phyloP scores from a whole-genome alignment of 2,797 vertebrate species.

The Brotula barbata region DNA sequence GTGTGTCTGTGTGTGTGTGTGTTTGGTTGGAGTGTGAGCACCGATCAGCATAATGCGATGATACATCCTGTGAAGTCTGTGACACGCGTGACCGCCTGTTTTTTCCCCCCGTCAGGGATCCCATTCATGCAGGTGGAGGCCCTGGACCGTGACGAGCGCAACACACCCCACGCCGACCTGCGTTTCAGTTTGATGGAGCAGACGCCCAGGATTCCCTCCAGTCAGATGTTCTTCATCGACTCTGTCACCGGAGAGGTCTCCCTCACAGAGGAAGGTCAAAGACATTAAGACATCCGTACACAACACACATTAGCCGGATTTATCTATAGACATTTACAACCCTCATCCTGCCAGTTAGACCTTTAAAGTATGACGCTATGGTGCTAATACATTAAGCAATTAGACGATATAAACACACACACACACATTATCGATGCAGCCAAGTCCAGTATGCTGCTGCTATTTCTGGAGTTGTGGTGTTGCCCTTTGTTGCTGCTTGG shows the following conservation, averaged over 20 bases:
- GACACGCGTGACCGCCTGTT: conserved; percentile 3
- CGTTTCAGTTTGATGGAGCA: conserved; percentile 81
- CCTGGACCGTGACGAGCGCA: conserved; percentile 76
- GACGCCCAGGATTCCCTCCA: conserved; percentile 78
- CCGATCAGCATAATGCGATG: too few species aligned
- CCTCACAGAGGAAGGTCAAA: conserved; percentile 82
- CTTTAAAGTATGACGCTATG: too few species aligned
- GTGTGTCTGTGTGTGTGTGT: too few species aligned
- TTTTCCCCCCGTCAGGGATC: conserved; percentile 61
- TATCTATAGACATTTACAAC: too few species aligned
- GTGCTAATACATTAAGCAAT: neutral
- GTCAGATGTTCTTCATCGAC: conserved; percentile 80
- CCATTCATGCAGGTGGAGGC: conserved; percentile 83
- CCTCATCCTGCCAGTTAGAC: too few species aligned
- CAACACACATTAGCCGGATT: too few species aligned
- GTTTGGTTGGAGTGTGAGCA: too few species aligned
- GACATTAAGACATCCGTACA: too few species aligned
- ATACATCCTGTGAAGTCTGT: too few species aligned
- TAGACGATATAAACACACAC: neutral
- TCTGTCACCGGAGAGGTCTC: conserved; percentile 77
- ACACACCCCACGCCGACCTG: conserved; percentile 82
- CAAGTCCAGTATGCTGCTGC: conserved; percentile 36
- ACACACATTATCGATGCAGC: conserved; percentile 3
- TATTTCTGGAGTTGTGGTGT: conserved; percentile 53
- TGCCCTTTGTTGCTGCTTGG: conserved; percentile 54